Conservation (phyloP, 1,140 invertebrate species). For the Andrena cerasifolii region DNA sequence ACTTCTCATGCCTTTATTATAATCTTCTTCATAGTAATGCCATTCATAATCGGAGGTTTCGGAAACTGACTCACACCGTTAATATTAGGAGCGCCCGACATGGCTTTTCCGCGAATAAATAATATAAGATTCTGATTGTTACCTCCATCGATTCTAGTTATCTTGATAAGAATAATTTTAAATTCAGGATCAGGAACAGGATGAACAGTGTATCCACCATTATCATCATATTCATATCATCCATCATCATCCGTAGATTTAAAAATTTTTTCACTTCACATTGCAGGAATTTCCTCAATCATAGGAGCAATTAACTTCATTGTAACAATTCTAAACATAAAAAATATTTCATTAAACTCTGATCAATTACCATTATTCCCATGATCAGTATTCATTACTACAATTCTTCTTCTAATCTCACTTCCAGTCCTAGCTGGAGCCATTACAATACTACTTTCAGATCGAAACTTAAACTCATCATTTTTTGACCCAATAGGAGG, state of each 20-base stretch:
- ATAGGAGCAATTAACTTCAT: constrained; percentile 87
- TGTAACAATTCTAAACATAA: constrained; percentile 84
- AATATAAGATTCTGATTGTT: constrained; percentile 91
- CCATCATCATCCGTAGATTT: constrained; percentile 78
- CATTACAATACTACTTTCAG: constrained; percentile 88
- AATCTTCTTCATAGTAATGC: constrained; percentile 92
- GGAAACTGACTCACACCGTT: constrained; percentile 90
- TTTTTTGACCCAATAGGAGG: constrained; percentile 77
- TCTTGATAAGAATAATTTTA: constrained; percentile 83
- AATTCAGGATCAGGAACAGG: background rate
- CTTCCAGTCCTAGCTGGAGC: constrained; percentile 88
- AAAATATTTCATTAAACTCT: constrained; percentile 70
- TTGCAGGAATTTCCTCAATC: constrained; percentile 87
- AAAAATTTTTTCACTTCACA: constrained; percentile 85
- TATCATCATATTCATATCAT: constrained; percentile 11
- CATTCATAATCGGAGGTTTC: constrained; percentile 90
- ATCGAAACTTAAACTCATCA: constrained; percentile 85
- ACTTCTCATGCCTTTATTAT: constrained; percentile 89
- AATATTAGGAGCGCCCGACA: constrained; percentile 88
- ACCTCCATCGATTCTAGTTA: constrained; percentile 84
- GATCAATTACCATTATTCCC: constrained; percentile 84
- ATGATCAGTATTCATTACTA: constrained; percentile 87
- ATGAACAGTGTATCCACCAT: constrained; percentile 15
- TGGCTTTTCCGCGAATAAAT: constrained; percentile 90
- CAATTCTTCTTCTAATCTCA: constrained; percentile 85